These are phyloP conservation scores for Bagarius yarrelli DNA, from an alignment of 2,113 vertebrate genomes.

Conservation along the genomic window DNA sequence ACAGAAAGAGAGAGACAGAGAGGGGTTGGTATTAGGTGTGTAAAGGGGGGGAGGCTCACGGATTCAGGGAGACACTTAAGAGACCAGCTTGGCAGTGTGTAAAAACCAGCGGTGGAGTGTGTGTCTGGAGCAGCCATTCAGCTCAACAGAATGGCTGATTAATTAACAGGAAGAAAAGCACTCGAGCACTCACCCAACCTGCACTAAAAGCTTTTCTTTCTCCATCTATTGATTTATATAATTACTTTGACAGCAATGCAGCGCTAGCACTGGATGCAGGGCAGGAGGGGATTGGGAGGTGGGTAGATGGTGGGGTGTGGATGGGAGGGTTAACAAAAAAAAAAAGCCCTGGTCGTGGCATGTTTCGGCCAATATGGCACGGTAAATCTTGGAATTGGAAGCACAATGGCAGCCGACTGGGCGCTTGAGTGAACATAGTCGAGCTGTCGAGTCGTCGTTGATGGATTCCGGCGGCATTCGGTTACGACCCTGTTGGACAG, in stretches of 20 bases:
- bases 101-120: slow-evolving; percentile 53
- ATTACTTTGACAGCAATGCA: slow-evolving; percentile 54
- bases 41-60: slow-evolving; percentile 39
- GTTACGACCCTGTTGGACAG: slow-evolving; percentile 25
- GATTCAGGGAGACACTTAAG: slow-evolving; percentile 57
- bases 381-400: slow-evolving; percentile 21
- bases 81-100: slow-evolving; percentile 62
- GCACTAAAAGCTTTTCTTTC: slow-evolving; percentile 64
- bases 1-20: not conserved
- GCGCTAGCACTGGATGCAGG: slow-evolving; percentile 33
- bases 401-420: slow-evolving; percentile 40
- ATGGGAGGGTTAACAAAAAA: not conserved
- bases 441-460: slow-evolving; percentile 36
- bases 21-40: not conserved
- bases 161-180: slow-evolving; percentile 64
- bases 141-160: slow-evolving; percentile 65
- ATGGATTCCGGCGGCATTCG: slow-evolving; percentile 30
- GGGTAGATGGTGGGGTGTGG: not conserved
- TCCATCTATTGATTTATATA: slow-evolving; percentile 58
- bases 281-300: slow-evolving; percentile 10
- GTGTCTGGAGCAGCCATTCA: slow-evolving; percentile 50
- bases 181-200: slow-evolving; percentile 66
- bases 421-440: slow-evolving; percentile 32
- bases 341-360: slow-evolving; percentile 14
- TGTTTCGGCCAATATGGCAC: slow-evolving; percentile 8